phyloP scores from a whole-genome alignment of 1,140 invertebrate genomes.

The Marisa cornuarietis region DNA sequence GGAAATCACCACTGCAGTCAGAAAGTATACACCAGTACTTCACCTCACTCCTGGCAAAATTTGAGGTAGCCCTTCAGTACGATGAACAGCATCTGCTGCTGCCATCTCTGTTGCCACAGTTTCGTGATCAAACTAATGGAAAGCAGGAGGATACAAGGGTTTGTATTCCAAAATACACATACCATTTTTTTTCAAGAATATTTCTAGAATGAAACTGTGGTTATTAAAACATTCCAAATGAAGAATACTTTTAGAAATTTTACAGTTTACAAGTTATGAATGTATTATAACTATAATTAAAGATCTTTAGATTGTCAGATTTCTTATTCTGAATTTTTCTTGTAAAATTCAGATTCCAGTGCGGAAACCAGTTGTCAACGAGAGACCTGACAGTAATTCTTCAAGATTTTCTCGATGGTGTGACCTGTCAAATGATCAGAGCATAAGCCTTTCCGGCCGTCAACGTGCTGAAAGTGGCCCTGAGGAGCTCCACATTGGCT shows the following conservation, averaged over 20 bases:
- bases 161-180: neutral
- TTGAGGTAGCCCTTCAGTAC: conserved; percentile 98
- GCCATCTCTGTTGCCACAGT: conserved; percentile 88
- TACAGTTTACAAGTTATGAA: no score
- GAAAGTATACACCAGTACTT: conserved; percentile 61
- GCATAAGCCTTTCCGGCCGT: neutral
- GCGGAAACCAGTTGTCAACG: conserved; percentile 18
- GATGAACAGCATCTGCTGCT: conserved; percentile 90
- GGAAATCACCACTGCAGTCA: conserved; percentile 64
- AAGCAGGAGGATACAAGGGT: conserved; percentile 26
- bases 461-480: conserved; percentile 8
- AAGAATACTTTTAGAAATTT: no score
- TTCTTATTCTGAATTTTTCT: neutral
- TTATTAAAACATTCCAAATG: no score
- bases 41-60: conserved; percentile 82
- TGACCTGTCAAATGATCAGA: conserved; percentile 9
- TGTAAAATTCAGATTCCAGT: conserved; percentile 34
- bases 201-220: no score
- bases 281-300: no score
- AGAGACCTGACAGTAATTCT: neutral
- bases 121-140: conserved; percentile 34
- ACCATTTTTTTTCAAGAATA: no score
- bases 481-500: conserved; percentile 27
- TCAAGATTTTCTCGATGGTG: conserved; percentile 8
- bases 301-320: no score